Evolutionary conservation across 2,888 invertebrate genomes (phyloP).

Genomic region (Dasysyrphus albostriatus): DNA sequence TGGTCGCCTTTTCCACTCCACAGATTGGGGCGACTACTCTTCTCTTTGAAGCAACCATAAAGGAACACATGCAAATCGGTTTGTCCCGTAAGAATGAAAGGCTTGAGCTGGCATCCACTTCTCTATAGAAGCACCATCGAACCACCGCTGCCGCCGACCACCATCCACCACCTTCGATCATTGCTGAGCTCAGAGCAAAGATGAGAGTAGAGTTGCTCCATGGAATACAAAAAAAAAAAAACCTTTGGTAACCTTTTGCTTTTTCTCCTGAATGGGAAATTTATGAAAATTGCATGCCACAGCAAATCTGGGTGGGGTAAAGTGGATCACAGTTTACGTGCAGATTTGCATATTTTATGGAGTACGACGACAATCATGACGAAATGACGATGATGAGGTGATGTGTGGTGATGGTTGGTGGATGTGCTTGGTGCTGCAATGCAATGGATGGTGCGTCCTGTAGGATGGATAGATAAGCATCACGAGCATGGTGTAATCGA

Average conservation of each 20-base stretch:
- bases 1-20: conserved; percentile 71
- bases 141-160: too few species aligned
- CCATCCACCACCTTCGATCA: not conserved
- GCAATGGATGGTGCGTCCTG: conserved; percentile 40
- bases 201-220: conserved; percentile 33
- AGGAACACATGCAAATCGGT: conserved; percentile 70
- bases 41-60: conserved; percentile 16
- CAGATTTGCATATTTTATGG: conserved; percentile 70
- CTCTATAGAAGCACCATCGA: conserved; percentile 21
- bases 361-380: conserved; percentile 51
- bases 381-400: conserved; percentile 36
- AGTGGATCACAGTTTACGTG: conserved; percentile 57
- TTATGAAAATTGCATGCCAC: conserved; percentile 74
- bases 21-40: conserved; percentile 60
- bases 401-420: conserved; percentile 24
- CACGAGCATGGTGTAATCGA: conserved; percentile 60
- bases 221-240: conserved; percentile 24
- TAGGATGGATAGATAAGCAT: conserved; percentile 50
- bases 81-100: conserved; percentile 44
- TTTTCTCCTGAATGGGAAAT: conserved; percentile 68
- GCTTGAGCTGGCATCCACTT: conserved; percentile 32
- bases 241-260: conserved; percentile 57
- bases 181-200: conserved; percentile 13
- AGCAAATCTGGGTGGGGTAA: conserved; percentile 54
- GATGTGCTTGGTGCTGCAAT: too few species aligned